phyloP scores from a whole-genome alignment of 2,888 invertebrate genomes.

The Ophraella communa region DNA sequence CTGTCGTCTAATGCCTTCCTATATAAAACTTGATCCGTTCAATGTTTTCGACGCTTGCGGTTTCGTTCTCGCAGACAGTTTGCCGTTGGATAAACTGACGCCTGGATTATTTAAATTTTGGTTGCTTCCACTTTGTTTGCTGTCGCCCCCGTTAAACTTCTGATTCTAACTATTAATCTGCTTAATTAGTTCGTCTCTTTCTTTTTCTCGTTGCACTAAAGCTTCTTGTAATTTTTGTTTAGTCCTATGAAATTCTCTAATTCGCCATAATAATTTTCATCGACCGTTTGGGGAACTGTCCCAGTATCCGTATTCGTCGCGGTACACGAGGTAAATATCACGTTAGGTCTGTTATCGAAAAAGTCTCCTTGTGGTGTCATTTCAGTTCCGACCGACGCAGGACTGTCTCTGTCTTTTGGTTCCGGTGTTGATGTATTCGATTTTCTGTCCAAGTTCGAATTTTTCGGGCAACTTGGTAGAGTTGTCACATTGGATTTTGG shows the following conservation, averaged over 20 bases:
- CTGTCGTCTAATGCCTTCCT: too few relatives aligned
- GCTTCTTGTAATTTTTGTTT: slow-evolving; percentile 72
- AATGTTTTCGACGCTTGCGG: too few relatives aligned
- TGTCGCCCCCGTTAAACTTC: slow-evolving; percentile 59
- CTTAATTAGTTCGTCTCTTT: slow-evolving; percentile 63
- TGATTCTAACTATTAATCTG: slow-evolving; percentile 60
- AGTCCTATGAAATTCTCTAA: slow-evolving; percentile 80
- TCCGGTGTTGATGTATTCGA: slow-evolving; percentile 73
- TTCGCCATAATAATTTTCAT: slow-evolving; percentile 69
- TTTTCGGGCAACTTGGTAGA: slow-evolving; percentile 53
- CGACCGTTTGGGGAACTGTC: slow-evolving; percentile 41
- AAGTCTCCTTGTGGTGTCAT: slow-evolving; percentile 49
- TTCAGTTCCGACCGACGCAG: slow-evolving; percentile 70
- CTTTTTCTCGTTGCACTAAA: slow-evolving; percentile 62
- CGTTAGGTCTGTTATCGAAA: not conserved
- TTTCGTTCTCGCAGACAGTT: too few relatives aligned
- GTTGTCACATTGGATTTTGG: slow-evolving; percentile 10
- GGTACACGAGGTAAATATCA: not conserved
- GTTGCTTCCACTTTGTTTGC: too few relatives aligned
- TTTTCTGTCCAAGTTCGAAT: slow-evolving; percentile 61
- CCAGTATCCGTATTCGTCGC: slow-evolving; percentile 2
- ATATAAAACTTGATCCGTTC: too few relatives aligned
- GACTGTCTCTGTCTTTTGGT: slow-evolving; percentile 71
- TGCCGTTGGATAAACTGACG: too few relatives aligned
- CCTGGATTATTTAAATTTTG: too few relatives aligned